phyloP scores from a whole-genome alignment of 2,113 vertebrate genomes.

The Pseudorasbora parva region DNA sequence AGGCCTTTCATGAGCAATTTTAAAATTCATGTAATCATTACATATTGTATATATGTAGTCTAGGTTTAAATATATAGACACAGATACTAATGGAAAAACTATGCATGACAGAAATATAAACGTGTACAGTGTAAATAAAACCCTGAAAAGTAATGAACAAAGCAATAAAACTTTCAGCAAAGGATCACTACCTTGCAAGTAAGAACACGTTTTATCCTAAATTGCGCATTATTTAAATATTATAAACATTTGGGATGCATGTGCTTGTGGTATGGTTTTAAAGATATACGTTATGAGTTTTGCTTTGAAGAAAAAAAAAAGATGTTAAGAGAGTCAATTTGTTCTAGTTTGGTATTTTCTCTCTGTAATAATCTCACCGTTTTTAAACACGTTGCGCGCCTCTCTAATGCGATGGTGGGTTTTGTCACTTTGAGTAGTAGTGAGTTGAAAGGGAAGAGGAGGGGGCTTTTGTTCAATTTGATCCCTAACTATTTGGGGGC shows the following conservation, averaged over 20 bases:
- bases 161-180: not conserved
- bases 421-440: conserved; percentile 83
- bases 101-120: not conserved
- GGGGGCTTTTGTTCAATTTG: conserved; percentile 86
- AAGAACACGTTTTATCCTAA: not conserved
- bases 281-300: not conserved
- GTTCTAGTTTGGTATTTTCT: not conserved
- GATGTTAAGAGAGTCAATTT: too few relatives aligned
- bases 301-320: not conserved
- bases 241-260: not conserved
- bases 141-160: not conserved
- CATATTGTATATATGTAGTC: not conserved
- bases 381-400: conserved; percentile 47
- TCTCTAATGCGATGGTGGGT: conserved; percentile 65
- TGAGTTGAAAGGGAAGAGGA: conserved; percentile 84
- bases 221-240: not conserved
- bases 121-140: not conserved
- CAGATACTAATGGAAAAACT: not conserved
- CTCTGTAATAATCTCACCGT: not conserved
- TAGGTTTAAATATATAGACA: not conserved
- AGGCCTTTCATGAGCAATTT: conserved; percentile 8
- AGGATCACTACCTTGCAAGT: not conserved
- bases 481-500: conserved; percentile 89
- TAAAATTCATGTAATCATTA: not conserved
- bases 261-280: not conserved